Base-by-base conservation (phyloP, 35 echinoderm and acorn worm genomes). In the Apostichopus californicus region DNA sequence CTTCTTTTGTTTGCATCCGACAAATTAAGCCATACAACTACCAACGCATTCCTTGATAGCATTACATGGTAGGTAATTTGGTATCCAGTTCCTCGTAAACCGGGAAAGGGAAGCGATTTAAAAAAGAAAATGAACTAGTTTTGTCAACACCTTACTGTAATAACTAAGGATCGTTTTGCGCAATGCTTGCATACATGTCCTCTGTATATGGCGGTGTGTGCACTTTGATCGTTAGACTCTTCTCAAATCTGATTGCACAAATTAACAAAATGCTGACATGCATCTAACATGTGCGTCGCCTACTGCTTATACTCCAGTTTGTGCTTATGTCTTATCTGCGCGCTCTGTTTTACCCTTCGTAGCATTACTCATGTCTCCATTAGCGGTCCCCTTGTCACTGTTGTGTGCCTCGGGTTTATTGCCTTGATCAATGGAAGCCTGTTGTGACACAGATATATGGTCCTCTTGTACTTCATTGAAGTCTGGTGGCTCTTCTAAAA, bases 341-440 rank as follows among this genome's bases (percentile, higher is more conserved):
- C 15, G 17, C 11, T 20, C 17, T 18, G 71, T 75, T 75, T 75
- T 75, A 18, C 71, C 21, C 17, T 75, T 75, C 17, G 71, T 75
- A 75, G 71, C 71, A 22, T 75, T 75, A 28, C 52, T 89, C 89
- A 91, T 79, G 34, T 91, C 73, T 34, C 89, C 89, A 64, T 89
- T 91, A 25, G 73, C 61, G 70, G 89, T 91, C 11, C 28, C 73
- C 70, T 72, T 89, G 6, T 59, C 57, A 20, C 57, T 59, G 57
- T 85, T 85, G 63, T 26, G 28, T 15, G 83, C 8, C 15, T 72
- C 86, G 3, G 60, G 14, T 78, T 91, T 91, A 91, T 91, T 91
- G 89, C 89, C 73, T 91, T 77, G 52, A 54, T 91, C 89, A 59
- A 91, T 79, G 89, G 89, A 91, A 78, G 89, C 72, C n/a, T 91